Percentiles rank a stretch among this genome's conserved stretches.
Conservation (phyloP, 2,888 invertebrate genomes). For the Thymelicus lineola region DNA sequence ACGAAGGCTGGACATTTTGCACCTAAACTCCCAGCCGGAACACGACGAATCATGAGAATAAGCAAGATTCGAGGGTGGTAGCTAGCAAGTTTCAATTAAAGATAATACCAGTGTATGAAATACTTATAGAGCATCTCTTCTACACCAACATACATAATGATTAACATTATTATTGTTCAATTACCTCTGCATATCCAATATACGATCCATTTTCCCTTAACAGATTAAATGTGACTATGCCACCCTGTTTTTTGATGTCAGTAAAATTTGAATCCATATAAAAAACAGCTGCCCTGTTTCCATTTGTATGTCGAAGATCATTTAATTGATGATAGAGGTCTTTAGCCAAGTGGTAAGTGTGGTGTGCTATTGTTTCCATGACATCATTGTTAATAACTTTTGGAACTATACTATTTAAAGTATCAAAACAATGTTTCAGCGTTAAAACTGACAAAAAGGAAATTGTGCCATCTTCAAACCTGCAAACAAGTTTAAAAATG, state of each 20-base stretch:
- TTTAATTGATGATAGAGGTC: slow-evolving; percentile 88
- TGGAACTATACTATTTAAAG: slow-evolving; percentile 87
- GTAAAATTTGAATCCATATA: slow-evolving; percentile 91
- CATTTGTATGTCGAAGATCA: slow-evolving; percentile 89
- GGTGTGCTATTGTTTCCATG: slow-evolving; percentile 88
- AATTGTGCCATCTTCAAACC: slow-evolving; percentile 97
- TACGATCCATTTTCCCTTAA: slow-evolving; percentile 90
- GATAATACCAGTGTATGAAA: no score
- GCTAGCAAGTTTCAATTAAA: no score
- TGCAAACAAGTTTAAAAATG: slow-evolving; percentile 61
- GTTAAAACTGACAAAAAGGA: slow-evolving; percentile 94
- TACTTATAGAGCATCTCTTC: no score
- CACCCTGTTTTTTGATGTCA: slow-evolving; percentile 89
- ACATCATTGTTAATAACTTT: slow-evolving; percentile 68
- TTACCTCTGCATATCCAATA: slow-evolving; percentile 95
- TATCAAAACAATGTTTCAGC: slow-evolving; percentile 93
- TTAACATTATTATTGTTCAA: slow-evolving; percentile 8
- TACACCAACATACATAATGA: background rate
- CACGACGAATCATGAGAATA: no score
- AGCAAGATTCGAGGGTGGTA: no score
- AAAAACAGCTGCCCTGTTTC: slow-evolving; percentile 87
- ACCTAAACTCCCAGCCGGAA: no score
- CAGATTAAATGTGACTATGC: slow-evolving; percentile 95
- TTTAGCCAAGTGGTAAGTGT: slow-evolving; percentile 91
- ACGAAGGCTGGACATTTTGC: no score